Evolutionary conservation across 2,113 vertebrate genomes (phyloP).

Genomic region (Rhabdomys dilectus): DNA sequence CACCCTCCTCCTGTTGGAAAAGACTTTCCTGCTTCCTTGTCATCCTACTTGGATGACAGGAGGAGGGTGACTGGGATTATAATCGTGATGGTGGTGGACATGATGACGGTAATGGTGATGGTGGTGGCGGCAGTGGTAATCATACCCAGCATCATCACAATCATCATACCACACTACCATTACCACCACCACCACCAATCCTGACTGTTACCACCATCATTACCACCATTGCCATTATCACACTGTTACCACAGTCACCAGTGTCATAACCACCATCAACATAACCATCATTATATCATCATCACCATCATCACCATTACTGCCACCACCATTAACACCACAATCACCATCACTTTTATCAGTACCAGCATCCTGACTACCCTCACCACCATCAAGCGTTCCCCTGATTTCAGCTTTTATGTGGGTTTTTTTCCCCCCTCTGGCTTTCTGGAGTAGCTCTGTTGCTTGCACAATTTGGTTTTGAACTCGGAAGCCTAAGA

Average conservation of each 20-base stretch:
- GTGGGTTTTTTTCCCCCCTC: accelerated
- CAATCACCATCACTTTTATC: accelerated
- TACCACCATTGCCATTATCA: accelerated
- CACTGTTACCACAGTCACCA: accelerated
- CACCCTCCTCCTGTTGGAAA: too few species aligned
- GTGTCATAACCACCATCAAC: accelerated
- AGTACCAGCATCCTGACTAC: accelerated
- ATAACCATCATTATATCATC: accelerated
- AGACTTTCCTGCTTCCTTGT: too few species aligned
- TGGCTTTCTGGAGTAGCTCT: neutral
- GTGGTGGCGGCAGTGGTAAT: too few species aligned
- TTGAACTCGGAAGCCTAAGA: neutral
- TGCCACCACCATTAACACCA: accelerated
- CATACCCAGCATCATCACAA: neutral
- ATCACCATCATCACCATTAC: accelerated
- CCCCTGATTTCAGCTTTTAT: neutral
- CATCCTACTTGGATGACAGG: too few species aligned
- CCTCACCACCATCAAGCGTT: accelerated
- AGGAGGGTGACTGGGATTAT: too few species aligned
- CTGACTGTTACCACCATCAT: accelerated
- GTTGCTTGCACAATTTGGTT: accelerated
- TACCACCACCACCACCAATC: neutral
- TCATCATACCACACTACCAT: too few species aligned
- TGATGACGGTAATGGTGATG: too few species aligned
- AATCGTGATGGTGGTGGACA: too few species aligned